Conservation (phyloP, 1,140 invertebrate species). For the Batillaria attramentaria region DNA sequence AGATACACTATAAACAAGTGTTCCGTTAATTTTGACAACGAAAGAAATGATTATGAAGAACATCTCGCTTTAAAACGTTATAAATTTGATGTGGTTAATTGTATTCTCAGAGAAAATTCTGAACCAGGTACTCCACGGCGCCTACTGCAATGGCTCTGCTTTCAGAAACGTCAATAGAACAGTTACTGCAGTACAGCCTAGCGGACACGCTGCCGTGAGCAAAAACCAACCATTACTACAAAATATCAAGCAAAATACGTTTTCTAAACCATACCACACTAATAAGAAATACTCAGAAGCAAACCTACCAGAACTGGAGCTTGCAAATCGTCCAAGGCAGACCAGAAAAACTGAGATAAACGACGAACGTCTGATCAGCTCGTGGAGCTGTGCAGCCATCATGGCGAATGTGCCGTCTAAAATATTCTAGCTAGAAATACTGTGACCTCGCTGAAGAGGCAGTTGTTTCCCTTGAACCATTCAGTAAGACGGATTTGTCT, state of each 20-base stretch:
- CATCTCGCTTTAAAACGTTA: too few relatives aligned
- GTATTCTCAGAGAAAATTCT: too few relatives aligned
- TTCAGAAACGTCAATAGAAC: too few relatives aligned
- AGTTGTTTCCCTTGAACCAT: slow-evolving; percentile 11
- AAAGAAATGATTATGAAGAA: too few relatives aligned
- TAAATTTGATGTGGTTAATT: too few relatives aligned
- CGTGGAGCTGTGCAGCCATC: neutral
- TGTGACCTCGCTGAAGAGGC: neutral
- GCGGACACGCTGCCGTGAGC: too few relatives aligned
- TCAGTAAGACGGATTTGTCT: neutral
- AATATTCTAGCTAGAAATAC: neutral
- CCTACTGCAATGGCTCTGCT: too few relatives aligned
- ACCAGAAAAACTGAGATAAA: neutral
- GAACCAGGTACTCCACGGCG: too few relatives aligned
- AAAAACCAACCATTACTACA: neutral
- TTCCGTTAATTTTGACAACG: too few relatives aligned
- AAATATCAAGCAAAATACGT: neutral
- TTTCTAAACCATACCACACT: neutral
- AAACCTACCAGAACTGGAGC: slow-evolving; percentile 12
- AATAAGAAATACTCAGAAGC: neutral
- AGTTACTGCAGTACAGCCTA: too few relatives aligned
- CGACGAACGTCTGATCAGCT: neutral
- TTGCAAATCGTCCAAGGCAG: neutral
- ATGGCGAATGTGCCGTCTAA: slow-evolving; percentile 8
- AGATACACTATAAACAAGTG: too few relatives aligned